Base-by-base conservation (phyloP, 2,888 invertebrate genomes). In the Volucella inanis region DNA sequence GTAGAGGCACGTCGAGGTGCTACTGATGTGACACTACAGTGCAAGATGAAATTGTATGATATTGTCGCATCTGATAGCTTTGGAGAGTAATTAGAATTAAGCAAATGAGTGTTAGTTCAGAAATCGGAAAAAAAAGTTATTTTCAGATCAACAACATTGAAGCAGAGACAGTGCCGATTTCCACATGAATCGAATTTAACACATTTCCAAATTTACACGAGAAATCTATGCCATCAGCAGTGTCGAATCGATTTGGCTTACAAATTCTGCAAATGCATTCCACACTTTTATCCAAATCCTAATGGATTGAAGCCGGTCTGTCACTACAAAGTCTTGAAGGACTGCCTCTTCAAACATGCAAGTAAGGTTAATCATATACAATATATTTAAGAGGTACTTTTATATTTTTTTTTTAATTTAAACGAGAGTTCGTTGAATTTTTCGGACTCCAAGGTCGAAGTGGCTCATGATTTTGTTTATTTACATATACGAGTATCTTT, bases 231-330 rank as follows among this genome's bases (percentile, higher is more conserved):
- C 54, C 75, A 88, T 8, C 92, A 92, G 65, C 91, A 92, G 75
- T 92, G 92, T 64, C 90, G 92, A 3, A 87, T 92, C 0, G 90
- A 91, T 72, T 84, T 92, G 72, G 91, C 91, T 0, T 90, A 88
- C 39, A 87, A 88, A 43, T 84, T 88, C 11, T 92, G 92, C 70
- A 89, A 90, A 82, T 92, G 92, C 50, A 92, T 92, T 85, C 92
- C 92, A 2, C 92, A 92, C 83, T 92, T 92, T 80, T 92, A 92
- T 88, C 91, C 92, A 1, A 92, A 92, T 87, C 88, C 88, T 62
- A 88, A 91, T 91, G 86, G 88, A 88, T 85, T 62, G 6, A 77
- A 91, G 52, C 89, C 88, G 0, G 90, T 92, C 0, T 92, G 92
- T 81, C 84, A 88, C 74, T 91, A 91, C 54, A 88, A 88, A 68